Conservation (phyloP, 2,888 invertebrate species). For the Lepidochitona cinerea region DNA sequence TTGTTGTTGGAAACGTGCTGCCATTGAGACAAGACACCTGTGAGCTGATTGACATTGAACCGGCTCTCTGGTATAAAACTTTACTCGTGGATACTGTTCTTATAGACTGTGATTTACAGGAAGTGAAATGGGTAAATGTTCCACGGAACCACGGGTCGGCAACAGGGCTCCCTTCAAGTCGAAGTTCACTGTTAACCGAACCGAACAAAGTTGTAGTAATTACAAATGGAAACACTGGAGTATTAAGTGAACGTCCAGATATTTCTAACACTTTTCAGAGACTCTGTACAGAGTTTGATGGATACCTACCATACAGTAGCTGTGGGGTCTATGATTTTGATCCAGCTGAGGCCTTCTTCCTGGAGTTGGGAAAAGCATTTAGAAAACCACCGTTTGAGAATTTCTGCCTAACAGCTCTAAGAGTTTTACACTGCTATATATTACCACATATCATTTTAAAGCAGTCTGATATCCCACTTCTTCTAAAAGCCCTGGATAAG, state of each 20-base stretch:
- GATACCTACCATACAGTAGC: no score
- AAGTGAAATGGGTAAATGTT: conserved; percentile 51
- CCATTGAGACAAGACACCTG: neutral
- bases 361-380: conserved; percentile 35
- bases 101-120: conserved; percentile 53
- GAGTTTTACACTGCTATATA: conserved; percentile 59
- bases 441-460: conserved; percentile 52
- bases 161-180: neutral
- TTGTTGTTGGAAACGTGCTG: conserved; percentile 22
- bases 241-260: no score
- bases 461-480: conserved; percentile 35
- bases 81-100: conserved; percentile 53
- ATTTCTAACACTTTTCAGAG: no score
- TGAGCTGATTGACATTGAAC: conserved; percentile 40
- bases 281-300: no score
- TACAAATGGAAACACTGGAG: no score
- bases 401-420: conserved; percentile 30
- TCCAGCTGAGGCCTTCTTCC: conserved; percentile 55
- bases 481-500: conserved; percentile 30
- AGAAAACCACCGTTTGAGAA: conserved; percentile 10
- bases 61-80: conserved; percentile 63
- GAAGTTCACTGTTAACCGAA: no score
- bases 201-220: no score
- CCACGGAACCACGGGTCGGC: neutral
- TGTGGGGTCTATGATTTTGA: conserved; percentile 53